Conservation (phyloP, 2,113 vertebrate species). For the Oenanthe oenanthe region DNA sequence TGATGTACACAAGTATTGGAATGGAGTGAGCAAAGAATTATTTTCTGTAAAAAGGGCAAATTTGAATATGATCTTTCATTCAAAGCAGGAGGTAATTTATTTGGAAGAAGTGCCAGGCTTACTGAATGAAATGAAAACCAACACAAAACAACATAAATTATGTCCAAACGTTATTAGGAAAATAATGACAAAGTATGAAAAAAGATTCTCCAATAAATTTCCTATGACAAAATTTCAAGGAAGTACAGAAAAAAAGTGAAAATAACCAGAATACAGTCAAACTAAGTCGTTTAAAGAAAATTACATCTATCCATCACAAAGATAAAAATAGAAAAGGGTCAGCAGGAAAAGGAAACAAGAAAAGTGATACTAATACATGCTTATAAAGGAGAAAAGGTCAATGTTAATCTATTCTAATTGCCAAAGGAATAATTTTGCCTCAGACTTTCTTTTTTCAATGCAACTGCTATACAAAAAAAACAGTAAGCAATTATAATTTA, state of each 20-base stretch:
- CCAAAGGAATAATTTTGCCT: background rate
- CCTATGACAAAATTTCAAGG: background rate
- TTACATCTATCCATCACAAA: background rate
- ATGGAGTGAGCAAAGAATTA: background rate
- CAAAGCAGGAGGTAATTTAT: background rate
- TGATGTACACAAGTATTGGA: background rate
- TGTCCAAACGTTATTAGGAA: background rate
- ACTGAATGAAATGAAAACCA: background rate
- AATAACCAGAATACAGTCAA: background rate
- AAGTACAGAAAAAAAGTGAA: background rate
- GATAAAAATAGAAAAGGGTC: background rate
- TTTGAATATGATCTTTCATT: background rate
- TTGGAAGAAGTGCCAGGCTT: background rate
- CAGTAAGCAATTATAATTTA: background rate
- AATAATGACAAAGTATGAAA: background rate
- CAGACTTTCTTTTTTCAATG: background rate
- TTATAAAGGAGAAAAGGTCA: background rate
- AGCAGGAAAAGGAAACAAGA: background rate
- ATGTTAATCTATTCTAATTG: background rate
- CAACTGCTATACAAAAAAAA: background rate
- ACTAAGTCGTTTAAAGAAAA: background rate
- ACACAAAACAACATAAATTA: background rate
- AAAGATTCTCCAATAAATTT: background rate
- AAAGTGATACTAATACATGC: background rate
- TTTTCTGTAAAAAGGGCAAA: background rate